Conservation (phyloP, 2,797 vertebrate genomes). For the Pelodytes ibericus region DNA sequence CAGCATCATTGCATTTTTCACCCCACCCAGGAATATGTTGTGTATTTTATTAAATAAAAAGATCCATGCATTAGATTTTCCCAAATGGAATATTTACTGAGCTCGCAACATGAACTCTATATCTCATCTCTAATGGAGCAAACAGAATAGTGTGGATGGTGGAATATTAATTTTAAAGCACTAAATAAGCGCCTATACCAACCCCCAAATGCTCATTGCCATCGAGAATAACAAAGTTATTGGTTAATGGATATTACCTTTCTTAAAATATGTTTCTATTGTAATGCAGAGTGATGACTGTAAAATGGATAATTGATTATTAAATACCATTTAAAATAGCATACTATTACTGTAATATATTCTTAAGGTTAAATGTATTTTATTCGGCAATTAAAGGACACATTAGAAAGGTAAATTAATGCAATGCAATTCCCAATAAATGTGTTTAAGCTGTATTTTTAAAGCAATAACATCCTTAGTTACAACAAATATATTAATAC, state of each 20-base stretch:
- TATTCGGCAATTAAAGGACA: conserved; percentile 3
- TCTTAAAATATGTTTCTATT: conserved; percentile 26
- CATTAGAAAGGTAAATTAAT: too few relatives aligned
- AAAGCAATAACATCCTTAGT: too few relatives aligned
- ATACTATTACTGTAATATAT: conserved; percentile 40
- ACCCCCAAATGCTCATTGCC: too few relatives aligned
- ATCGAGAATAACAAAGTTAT: neutral
- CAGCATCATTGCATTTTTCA: too few relatives aligned
- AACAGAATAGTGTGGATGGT: conserved; percentile 26
- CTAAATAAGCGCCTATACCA: too few relatives aligned
- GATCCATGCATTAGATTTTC: conserved; percentile 25
- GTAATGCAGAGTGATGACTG: conserved; percentile 35
- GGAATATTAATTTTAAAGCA: conserved; percentile 25
- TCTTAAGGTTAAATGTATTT: conserved; percentile 35
- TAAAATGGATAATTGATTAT: conserved; percentile 52
- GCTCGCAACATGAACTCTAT: conserved; percentile 28
- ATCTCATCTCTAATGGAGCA: conserved; percentile 42
- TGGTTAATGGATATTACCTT: conserved; percentile 33
- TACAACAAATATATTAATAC: too few relatives aligned
- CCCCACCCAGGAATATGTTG: conserved; percentile 12
- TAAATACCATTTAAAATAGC: conserved; percentile 46
- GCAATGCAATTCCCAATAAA: too few relatives aligned
- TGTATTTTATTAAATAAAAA: conserved; percentile 13
- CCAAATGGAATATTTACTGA: conserved; percentile 41
- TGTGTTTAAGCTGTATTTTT: too few relatives aligned